These are phyloP conservation scores for Marmota monax DNA, from an alignment of 2,113 vertebrate genomes.

Conservation along the genomic window DNA sequence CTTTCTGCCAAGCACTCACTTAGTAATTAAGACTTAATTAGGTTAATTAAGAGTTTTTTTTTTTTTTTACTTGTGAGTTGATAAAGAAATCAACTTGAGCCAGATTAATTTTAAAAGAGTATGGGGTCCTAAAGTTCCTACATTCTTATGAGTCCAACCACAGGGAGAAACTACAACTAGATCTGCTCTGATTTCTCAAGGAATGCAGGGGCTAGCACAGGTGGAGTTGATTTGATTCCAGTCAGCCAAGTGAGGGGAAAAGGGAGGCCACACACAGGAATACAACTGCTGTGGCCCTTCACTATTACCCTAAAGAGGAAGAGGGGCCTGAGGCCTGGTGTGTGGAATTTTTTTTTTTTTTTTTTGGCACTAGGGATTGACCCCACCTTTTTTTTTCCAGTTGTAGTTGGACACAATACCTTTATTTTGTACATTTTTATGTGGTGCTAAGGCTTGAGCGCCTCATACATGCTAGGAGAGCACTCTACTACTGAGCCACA, in stretches of 20 bases:
- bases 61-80: background rate
- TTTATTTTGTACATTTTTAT: too few species aligned
- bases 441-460: too few species aligned
- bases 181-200: background rate
- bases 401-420: too few species aligned
- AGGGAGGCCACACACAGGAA: background rate
- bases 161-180: background rate
- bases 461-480: too few species aligned
- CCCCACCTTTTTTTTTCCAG: too few species aligned
- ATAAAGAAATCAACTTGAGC: slow-evolving; percentile 41
- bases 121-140: background rate
- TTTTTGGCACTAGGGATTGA: too few species aligned
- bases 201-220: background rate
- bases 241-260: background rate
- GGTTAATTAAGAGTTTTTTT: background rate
- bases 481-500: too few species aligned
- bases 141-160: background rate
- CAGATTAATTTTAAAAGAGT: background rate
- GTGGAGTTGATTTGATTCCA: background rate
- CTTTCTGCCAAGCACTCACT: background rate
- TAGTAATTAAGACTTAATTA: background rate
- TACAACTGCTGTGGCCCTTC: background rate
- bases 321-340: background rate
- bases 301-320: background rate
- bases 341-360: background rate